Base-by-base conservation (phyloP, 2,797 vertebrate genomes). In the Acropternis orthonyx region DNA sequence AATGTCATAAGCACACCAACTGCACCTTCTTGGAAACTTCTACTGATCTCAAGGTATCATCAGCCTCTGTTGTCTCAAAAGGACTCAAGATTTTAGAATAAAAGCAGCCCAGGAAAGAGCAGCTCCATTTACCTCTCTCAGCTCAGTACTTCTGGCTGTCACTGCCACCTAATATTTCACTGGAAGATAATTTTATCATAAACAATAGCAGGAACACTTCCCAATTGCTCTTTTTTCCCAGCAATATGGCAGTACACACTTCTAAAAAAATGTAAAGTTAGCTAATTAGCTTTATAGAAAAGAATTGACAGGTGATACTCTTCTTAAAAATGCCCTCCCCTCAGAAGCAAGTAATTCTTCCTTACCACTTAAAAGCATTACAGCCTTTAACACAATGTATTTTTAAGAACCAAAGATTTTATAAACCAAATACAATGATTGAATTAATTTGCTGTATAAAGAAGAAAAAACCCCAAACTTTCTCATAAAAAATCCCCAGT, bases 1-100 rank as follows among this genome's bases (percentile, higher is more conserved):
- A 61, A 44, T 3, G 11, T 49, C 13, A 14, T 24, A n/a, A 80
- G 5, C 0, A 0, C 12, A 71, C 34, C 30, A 65, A 32, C 4
- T 15, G 23, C 30, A 44, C 30, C 22, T 23, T 44, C 62, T 21
- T 15, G 66, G 28, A 61, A 68, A 27, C 11, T 84, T 46, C 8
- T 41, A 48, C 27, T 56, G 36, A 52, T 41, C 37, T 63, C 37
- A 71, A 61, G 22, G 26, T 17, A 89, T 32, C 14, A 56, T 28
- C 54, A 84, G 12, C 10, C 14, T 85, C 44, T 65, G 23, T 4
- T 39, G 20, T 46, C 44, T 59, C 36, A 48, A 67, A 66, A 63
- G 28, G 21, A 63, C n/a, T 49, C 56, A 37, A 30, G 26, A 37
- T 19, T 73, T 66, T 0, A 12, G 39, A 58, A 69, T 41, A 78